Percentiles rank a stretch among this genome's conserved stretches.
phyloP scores from a whole-genome alignment of 1,140 invertebrate species.

The Papilio aristodemus region DNA sequence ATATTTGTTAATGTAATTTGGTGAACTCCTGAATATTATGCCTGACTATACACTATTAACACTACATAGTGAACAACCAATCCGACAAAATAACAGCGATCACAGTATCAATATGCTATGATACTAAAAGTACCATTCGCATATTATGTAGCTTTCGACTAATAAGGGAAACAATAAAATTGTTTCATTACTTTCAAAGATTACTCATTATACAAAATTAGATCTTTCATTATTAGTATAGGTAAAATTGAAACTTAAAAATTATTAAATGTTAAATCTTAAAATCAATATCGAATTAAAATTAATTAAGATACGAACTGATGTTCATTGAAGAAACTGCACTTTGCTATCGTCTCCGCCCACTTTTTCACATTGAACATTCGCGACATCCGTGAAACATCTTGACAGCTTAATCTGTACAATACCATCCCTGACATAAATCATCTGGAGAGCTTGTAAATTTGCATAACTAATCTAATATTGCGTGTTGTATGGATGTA shows the following conservation, averaged over 20 bases:
- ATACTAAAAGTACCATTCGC: too few relatives aligned
- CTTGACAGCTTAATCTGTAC: slow-evolving; percentile 61
- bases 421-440: slow-evolving; percentile 41
- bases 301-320: background rate
- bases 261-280: background rate
- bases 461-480: slow-evolving; percentile 52
- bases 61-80: too few relatives aligned
- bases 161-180: too few relatives aligned
- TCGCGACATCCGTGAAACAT: slow-evolving; percentile 55
- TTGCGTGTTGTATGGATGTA: slow-evolving; percentile 43
- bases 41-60: too few relatives aligned
- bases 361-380: slow-evolving; percentile 32
- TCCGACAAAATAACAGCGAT: too few relatives aligned
- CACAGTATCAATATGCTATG: too few relatives aligned
- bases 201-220: too few relatives aligned
- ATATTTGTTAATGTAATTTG: background rate
- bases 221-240: too few relatives aligned
- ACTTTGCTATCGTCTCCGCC: slow-evolving; percentile 32
- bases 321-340: slow-evolving; percentile 30
- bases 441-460: slow-evolving; percentile 40
- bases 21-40: too few relatives aligned
- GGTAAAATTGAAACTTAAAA: too few relatives aligned
- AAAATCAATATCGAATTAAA: background rate
- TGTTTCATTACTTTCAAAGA: too few relatives aligned
- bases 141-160: too few relatives aligned